These are phyloP conservation scores for Platysteira castanea DNA, from an alignment of 2,113 vertebrate species.

Conservation along the genomic window DNA sequence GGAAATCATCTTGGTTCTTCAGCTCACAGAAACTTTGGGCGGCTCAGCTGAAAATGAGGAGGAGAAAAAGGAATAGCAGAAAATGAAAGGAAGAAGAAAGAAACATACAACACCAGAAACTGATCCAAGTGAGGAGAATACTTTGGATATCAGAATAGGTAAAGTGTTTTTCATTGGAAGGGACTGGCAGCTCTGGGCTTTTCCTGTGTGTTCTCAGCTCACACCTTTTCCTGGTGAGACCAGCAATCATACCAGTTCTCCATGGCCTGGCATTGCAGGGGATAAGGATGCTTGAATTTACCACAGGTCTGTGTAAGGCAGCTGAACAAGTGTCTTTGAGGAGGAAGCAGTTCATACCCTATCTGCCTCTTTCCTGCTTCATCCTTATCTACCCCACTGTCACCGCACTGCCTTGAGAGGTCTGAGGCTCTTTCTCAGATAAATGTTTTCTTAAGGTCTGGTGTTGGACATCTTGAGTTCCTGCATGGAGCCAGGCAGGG, in stretches of 20 bases:
- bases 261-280: accelerated
- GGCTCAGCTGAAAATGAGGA: not conserved
- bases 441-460: not conserved
- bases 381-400: not conserved
- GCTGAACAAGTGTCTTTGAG: not conserved
- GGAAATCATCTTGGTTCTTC: not conserved
- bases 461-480: not conserved
- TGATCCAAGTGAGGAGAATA: not conserved
- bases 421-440: not conserved
- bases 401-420: not conserved
- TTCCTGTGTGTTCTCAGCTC: not conserved
- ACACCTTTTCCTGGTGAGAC: not conserved
- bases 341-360: not conserved
- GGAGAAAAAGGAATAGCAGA: not conserved
- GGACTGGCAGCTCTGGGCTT: not conserved
- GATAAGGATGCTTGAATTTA: not conserved
- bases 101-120: not conserved
- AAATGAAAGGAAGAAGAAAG: not conserved
- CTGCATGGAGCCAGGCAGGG: not conserved
- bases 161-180: not conserved
- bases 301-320: not conserved
- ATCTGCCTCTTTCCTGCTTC: not conserved
- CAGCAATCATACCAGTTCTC: not conserved
- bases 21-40: not conserved
- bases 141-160: not conserved